These are phyloP conservation scores for Murina feae DNA, from an alignment of 2,113 vertebrate genomes.

Conservation along the genomic window DNA sequence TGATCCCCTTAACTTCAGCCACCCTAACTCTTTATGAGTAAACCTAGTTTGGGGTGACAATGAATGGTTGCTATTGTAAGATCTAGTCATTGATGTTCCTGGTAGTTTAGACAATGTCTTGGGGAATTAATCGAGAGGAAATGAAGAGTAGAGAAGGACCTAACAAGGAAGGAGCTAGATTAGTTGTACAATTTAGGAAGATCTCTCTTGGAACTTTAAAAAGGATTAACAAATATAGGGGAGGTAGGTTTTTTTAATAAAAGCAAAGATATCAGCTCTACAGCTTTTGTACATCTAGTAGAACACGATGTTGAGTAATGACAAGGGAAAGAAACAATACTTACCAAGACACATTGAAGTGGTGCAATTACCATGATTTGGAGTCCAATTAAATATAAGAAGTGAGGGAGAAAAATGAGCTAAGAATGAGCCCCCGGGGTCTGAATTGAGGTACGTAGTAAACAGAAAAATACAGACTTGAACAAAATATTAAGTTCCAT, in stretches of 20 bases:
- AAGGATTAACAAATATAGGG: not conserved
- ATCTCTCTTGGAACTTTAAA: not conserved
- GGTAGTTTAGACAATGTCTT: not conserved
- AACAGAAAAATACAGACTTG: not conserved
- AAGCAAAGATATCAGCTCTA: not conserved
- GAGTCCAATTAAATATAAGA: not conserved
- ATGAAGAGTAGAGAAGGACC: not conserved
- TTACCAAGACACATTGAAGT: not conserved
- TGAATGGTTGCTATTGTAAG: not conserved
- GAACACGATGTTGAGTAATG: not conserved
- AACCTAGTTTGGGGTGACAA: not conserved
- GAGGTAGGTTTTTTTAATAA: not conserved
- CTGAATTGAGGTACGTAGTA: not conserved
- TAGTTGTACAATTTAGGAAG: not conserved
- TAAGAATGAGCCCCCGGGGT: not conserved
- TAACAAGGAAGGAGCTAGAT: not conserved
- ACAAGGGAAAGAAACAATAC: not conserved
- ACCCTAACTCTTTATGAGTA: not conserved
- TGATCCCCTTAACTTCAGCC: not conserved
- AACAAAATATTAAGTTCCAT: not conserved
- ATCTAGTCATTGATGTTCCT: not conserved
- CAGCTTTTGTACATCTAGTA: not conserved
- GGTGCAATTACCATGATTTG: not conserved
- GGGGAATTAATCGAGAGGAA: not conserved
- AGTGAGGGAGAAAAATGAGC: not conserved